Evolutionary conservation across 2,888 invertebrate species (phyloP).

Genomic region (Xanthorhoe designata): DNA sequence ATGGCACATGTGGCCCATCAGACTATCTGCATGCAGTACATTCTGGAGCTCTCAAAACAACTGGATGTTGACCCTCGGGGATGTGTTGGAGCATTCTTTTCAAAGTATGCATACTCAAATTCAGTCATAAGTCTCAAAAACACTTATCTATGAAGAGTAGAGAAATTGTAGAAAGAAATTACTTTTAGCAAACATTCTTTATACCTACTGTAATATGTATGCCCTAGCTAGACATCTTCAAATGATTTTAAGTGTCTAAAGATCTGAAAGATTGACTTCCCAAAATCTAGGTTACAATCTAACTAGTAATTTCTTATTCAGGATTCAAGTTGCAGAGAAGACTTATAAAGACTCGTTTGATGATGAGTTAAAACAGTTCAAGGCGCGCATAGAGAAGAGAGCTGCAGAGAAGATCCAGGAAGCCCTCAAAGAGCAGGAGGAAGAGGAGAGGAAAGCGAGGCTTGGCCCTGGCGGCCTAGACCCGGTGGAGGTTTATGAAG

Average conservation of each 20-base stretch:
- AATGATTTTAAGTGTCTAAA: too few relatives aligned
- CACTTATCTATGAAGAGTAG: too few relatives aligned
- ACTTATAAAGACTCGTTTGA: slow-evolving; percentile 97
- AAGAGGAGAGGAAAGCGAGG: slow-evolving; percentile 93
- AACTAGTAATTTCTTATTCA: too few relatives aligned
- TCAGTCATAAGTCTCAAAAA: too few relatives aligned
- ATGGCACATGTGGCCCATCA: slow-evolving; percentile 99
- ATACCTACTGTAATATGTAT: too few relatives aligned
- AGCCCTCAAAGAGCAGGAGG: slow-evolving; percentile 93
- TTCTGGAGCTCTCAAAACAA: slow-evolving; percentile 97
- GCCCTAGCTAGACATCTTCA: too few relatives aligned
- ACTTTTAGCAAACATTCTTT: not conserved
- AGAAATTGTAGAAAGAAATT: not conserved
- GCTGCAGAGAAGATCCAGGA: slow-evolving; percentile 95
- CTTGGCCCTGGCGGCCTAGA: slow-evolving; percentile 99
- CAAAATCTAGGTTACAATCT: too few relatives aligned
- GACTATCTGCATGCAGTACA: slow-evolving; percentile 99
- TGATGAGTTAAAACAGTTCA: slow-evolving; percentile 95
- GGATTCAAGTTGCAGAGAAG: slow-evolving; percentile 97
- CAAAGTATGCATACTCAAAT: slow-evolving; percentile 67
- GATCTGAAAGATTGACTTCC: too few relatives aligned
- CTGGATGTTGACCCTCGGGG: slow-evolving; percentile 96
- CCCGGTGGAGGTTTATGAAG: slow-evolving; percentile 98
- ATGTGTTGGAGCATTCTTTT: slow-evolving; percentile 95
- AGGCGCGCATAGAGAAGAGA: slow-evolving; percentile 92